Evolutionary conservation across 2,888 invertebrate genomes (phyloP), one percentile per base, ranked within the genome.

Genomic region (Oxyteleia sp.): DNA sequence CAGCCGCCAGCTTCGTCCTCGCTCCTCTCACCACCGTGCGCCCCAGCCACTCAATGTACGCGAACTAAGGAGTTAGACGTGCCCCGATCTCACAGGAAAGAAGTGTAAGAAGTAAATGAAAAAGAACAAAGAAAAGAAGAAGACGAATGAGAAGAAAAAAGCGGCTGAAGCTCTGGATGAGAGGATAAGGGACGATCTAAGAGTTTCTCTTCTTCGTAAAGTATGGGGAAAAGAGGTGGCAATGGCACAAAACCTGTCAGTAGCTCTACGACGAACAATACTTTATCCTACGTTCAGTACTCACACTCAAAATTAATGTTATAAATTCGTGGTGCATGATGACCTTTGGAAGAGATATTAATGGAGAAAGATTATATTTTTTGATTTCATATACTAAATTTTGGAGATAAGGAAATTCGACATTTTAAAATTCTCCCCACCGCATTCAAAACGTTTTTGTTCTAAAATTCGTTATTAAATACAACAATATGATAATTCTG

Each of bases 1-100:
- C 80, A 66, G 57, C 63, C 85, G 84, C 72, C 85, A 84, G 84
- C 68, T 29, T 85, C 82, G 72, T 84, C 84, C 87, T 85, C 72
- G 59, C 68, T 80, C 85, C 83, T 76, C 47, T 69, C 83, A 59
- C 72, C 72, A 59, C 78, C 55, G 59, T 64, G 66, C 75, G n/a
- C 69, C 59, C 38, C 63, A 76, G 64, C 82, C 75, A 78, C 85
- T 82, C 83, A 75, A 72, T 69, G 81, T 76, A 68, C 68, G 61
- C 74, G 63, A 71, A 76, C 72, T 79, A 75, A 81, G 82, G 74
- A 79, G 83, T 85, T 71, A 71, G 72, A 83, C 78, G 69, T 64
- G 76, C 64, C 49, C 69, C 69, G 78, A 75, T 82, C 74, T 71
- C 61, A 75, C 47, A 66, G 72, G 64, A 85, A 72, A 80, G 75